phyloP scores from a whole-genome alignment of 1,140 invertebrate genomes.

The Holotrichia oblita region DNA sequence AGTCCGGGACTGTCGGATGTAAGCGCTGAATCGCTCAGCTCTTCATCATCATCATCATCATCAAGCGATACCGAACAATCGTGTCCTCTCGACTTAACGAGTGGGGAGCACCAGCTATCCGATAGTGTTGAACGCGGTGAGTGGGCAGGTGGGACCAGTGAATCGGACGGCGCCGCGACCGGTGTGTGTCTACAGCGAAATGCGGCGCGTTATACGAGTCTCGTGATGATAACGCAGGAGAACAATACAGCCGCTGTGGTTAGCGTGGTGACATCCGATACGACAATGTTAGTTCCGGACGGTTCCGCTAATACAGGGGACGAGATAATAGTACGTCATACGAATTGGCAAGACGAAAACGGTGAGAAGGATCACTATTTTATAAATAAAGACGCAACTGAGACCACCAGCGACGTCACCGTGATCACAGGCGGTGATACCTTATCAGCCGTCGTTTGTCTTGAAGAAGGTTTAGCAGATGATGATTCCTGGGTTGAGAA shows the following conservation, averaged over 20 bases:
- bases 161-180: no score
- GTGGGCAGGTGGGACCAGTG: slow-evolving; percentile 58
- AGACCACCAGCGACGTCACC: slow-evolving; percentile 64
- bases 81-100: neutral
- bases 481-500: slow-evolving; percentile 90
- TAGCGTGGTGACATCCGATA: slow-evolving; percentile 76
- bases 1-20: slow-evolving; percentile 56
- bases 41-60: no score
- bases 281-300: slow-evolving; percentile 72
- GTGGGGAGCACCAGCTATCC: slow-evolving; percentile 33
- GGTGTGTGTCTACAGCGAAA: slow-evolving; percentile 63
- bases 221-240: slow-evolving; percentile 87
- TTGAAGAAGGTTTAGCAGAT: slow-evolving; percentile 85
- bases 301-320: no score
- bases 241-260: slow-evolving; percentile 62
- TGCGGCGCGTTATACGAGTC: slow-evolving; percentile 81
- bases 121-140: slow-evolving; percentile 48
- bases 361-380: neutral
- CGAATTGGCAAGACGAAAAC: slow-evolving; percentile 59
- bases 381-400: slow-evolving; percentile 44
- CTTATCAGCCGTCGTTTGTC: slow-evolving; percentile 72
- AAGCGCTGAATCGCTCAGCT: slow-evolving; percentile 56
- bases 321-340: slow-evolving; percentile 66
- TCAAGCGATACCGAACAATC: slow-evolving; percentile 53
- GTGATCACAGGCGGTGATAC: slow-evolving; percentile 72